These are phyloP conservation scores for Xenus cinereus DNA, from an alignment of 2,113 vertebrate genomes.

Conservation along the genomic window DNA sequence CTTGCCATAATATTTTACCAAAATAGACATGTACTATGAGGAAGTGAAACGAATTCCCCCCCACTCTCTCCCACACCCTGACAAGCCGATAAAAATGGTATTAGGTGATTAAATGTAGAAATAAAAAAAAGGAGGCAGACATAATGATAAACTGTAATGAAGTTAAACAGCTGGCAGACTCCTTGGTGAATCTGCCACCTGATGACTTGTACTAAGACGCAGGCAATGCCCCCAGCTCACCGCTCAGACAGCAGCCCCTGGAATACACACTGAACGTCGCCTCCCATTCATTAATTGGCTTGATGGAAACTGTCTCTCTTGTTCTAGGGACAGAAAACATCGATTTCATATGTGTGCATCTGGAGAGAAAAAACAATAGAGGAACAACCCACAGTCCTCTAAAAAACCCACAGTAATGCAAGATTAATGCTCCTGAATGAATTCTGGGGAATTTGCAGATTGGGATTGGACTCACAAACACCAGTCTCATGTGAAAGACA, in stretches of 20 bases:
- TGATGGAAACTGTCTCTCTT: conserved; percentile 20
- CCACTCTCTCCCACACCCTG: conserved; percentile 44
- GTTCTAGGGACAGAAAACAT: neutral
- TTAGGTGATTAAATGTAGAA: conserved; percentile 71
- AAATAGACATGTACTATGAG: conserved; percentile 28
- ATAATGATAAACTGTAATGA: conserved; percentile 73
- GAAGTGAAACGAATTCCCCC: conserved; percentile 56
- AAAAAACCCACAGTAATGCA: neutral
- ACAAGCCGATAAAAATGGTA: conserved; percentile 73
- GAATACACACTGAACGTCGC: conserved; percentile 6
- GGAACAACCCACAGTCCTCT: neutral
- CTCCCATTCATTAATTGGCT: conserved; percentile 56
- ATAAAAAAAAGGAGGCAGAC: conserved; percentile 60
- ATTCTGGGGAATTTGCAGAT: neutral
- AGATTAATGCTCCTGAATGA: neutral
- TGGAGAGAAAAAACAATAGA: neutral
- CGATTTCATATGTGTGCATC: neutral
- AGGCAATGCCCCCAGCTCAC: conserved; percentile 51
- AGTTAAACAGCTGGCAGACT: conserved; percentile 65
- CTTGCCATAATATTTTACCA: conserved; percentile 70
- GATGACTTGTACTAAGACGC: conserved; percentile 54
- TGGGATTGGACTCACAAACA: neutral
- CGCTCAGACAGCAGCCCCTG: conserved; percentile 13
- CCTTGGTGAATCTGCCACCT: conserved; percentile 72
- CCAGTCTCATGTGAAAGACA: neutral